Percentiles rank a stretch among this genome's conserved stretches.
Conservation (phyloP, 2,888 invertebrate species). For the Acanthococcus lagerstroemiae region DNA sequence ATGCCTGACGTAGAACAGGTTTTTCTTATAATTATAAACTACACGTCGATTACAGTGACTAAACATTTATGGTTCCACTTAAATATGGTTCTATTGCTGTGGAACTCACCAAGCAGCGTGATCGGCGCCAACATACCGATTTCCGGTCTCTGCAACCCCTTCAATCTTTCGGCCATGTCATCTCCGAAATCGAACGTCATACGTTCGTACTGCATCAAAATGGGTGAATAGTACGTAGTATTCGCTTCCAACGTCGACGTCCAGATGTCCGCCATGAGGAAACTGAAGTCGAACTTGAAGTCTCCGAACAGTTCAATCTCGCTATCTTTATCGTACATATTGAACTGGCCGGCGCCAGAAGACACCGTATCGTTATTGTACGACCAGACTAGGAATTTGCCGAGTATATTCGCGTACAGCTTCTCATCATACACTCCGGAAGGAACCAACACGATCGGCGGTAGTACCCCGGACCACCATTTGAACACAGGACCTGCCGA, state of each 20-base stretch:
- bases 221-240: slow-evolving; percentile 10
- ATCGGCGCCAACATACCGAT: slow-evolving; percentile 6
- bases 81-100: not conserved
- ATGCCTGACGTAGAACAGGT: too few species aligned
- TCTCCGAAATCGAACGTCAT: not conserved
- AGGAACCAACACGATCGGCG: not conserved
- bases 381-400: slow-evolving; percentile 3
- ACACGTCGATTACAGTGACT: not conserved
- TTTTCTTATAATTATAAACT: too few species aligned
- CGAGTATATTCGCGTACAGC: not conserved
- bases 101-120: slow-evolving; percentile 2
- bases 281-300: slow-evolving; percentile 10
- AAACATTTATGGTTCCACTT: slow-evolving; percentile 2
- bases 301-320: slow-evolving; percentile 6
- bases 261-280: not conserved
- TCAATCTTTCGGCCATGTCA: not conserved
- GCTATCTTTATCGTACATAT: not conserved
- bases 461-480: slow-evolving; percentile 18
- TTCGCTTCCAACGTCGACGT: not conserved
- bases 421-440: not conserved
- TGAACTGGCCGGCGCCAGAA: not conserved
- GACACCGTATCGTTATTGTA: not conserved
- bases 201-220: not conserved
- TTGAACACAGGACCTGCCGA: not conserved
- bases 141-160: not conserved